phyloP scores from a whole-genome alignment of 2,113 vertebrate species.

The Xenopus laevis region DNA sequence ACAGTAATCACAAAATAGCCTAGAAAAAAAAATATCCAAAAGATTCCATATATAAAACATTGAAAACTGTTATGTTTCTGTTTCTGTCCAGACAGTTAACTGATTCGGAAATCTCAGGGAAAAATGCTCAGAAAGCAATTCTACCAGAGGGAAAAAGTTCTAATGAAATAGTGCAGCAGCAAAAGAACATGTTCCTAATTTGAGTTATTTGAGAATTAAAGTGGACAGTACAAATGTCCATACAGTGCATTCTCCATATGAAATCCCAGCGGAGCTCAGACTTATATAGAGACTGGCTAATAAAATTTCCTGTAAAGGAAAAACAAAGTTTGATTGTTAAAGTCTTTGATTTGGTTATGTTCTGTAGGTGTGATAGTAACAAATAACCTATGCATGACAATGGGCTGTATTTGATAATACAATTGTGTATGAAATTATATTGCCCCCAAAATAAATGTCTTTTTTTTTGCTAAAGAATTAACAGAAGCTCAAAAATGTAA shows the following conservation, averaged over 20 bases:
- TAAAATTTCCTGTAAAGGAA: neutral
- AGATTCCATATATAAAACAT: too few relatives aligned
- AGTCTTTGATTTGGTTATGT: neutral
- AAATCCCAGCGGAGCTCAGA: neutral
- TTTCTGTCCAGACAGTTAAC: neutral
- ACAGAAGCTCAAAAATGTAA: too few relatives aligned
- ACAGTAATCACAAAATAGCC: too few relatives aligned
- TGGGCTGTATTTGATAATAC: too few relatives aligned
- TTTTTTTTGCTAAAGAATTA: too few relatives aligned
- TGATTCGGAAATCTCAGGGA: neutral
- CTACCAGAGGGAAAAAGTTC: conserved; percentile 1
- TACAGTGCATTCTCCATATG: neutral
- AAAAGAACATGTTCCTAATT: conserved; percentile 2
- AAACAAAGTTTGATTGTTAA: neutral
- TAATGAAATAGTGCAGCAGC: conserved; percentile 6
- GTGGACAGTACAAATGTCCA: neutral
- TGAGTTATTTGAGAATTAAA: neutral
- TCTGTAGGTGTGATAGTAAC: too few relatives aligned
- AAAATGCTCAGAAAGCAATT: neutral
- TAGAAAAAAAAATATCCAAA: too few relatives aligned
- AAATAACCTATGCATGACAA: too few relatives aligned
- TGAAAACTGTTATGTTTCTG: neutral
- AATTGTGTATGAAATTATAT: too few relatives aligned
- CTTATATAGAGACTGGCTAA: neutral
- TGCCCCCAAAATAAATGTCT: too few relatives aligned